Evolutionary conservation across 2,888 invertebrate genomes (phyloP), one percentile per base, ranked within the genome.

Genomic region (Zootermopsis nevadensis): DNA sequence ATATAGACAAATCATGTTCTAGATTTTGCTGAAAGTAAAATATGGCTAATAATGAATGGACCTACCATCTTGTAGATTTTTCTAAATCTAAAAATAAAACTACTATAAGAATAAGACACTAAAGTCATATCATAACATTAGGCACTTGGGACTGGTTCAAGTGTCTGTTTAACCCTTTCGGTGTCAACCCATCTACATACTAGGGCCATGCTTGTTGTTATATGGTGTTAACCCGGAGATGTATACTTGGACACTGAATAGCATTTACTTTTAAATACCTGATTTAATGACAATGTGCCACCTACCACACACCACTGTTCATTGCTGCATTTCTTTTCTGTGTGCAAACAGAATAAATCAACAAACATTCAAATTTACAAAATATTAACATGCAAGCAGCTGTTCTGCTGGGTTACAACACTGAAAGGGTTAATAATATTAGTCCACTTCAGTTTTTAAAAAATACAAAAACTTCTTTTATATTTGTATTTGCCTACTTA

Each of bases 101-200:
- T 60, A 60, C 60, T 27, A 10, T 60, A 6, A 60, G 60, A 27
- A 12, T 60, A 60, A 60, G 60, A 60, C 60, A 60, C 60, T 60
- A 1, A 27, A 60, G n/a, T 27, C 60, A 60, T 27, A n/a, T 60
- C 15, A 12, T 27, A 12, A 60, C n/a, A 27, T 60, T 60, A 60
- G 60, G 60, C 60, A 60, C 60, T 60, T 60, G 60, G 60, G 60
- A 60, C 60, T n/a, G n/a, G n/a, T n/a, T n/a, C 60, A 60, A 60
- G 60, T 60, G 60, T 60, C 60, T n/a, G n/a, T 48, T 48, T 48
- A 48, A 48, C 48, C 48, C 48, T 48, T 48, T 48, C 48, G 12
- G 38, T 42, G 38, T 42, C 48, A 48, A 48, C 48, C 15, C 3
- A 19, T 19, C 42, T 48, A 48, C 48, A 48, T 48, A 48, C 42